Base-by-base conservation (phyloP, 2,888 invertebrate genomes). In the Norana najaformis region DNA sequence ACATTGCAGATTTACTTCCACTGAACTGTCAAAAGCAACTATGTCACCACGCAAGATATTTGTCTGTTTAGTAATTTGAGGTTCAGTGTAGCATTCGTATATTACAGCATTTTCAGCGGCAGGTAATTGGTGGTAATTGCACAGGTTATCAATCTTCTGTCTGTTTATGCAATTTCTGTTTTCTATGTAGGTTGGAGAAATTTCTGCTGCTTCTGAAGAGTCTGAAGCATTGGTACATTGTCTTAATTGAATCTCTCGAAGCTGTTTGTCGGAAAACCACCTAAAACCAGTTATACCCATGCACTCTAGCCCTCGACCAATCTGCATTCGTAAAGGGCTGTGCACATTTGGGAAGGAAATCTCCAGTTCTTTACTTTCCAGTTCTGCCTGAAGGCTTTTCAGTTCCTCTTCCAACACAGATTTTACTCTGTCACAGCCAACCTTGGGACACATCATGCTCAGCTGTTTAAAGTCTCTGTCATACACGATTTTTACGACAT, bases 291-390 rank as follows among this genome's bases (percentile, higher is more conserved):
- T 85, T 85, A 85, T 85, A 16, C 85, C 36, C 36, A 36, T 5
- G 23, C 85, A 85, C 37, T 85, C 6, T 6, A 85, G 85, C 23
- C 85, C 85, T 23, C 16, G 13, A n/a, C 85, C 85, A 85, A 85
- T 85, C 85, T 36, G 37, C 85, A 85, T 36, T 85, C 85, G 36
- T 85, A 85, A 85, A 35, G 85, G 85, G 34, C 85, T 85, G 36
- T 85, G 85, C 34, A 85, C 6, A 85, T 85, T 85, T 85, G 85
- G 85, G 35, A 36, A 85, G 1, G 85, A 35, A n/a, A 85, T 37
- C 36, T 85, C 85, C 36, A 37, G 35, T 36, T 23, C 37, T 85
- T 85, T 35, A 1, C n/a, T 85, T 30, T 35, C 85, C 37, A 85
- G 85, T 85, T 85, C 85, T n/a, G 34, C 35, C 34, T 37, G 35